Conservation (phyloP, 2,888 invertebrate genomes). For the Heliconius erato region DNA sequence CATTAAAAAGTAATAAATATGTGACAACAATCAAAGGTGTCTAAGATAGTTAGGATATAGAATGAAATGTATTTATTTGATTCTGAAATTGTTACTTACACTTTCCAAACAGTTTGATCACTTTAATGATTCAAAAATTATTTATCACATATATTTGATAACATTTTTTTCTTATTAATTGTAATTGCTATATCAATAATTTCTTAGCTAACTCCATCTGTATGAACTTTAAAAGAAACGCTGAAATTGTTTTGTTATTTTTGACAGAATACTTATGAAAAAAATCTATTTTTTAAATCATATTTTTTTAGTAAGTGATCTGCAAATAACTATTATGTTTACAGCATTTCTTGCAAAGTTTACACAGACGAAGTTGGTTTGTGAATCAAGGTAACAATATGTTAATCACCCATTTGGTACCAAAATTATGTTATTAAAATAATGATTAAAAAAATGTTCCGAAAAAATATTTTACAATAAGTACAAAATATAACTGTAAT, state of each 20-base stretch:
- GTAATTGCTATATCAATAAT: background rate
- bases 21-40: background rate
- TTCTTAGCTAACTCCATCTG: background rate
- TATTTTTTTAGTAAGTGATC: no score
- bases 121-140: background rate
- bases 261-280: no score
- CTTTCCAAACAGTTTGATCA: background rate
- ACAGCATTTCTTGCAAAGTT: no score
- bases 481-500: conserved; percentile 14
- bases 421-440: background rate
- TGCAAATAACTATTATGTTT: no score
- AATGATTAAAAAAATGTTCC: background rate
- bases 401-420: background rate
- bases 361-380: background rate
- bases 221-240: no score
- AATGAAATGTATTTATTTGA: background rate
- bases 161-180: background rate
- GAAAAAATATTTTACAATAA: conserved; percentile 13
- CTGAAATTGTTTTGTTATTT: no score
- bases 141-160: background rate
- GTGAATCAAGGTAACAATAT: background rate
- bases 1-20: conserved; percentile 5
- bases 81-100: conserved; percentile 8
- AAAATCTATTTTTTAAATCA: no score
- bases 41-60: background rate